Percentiles rank a stretch among this genome's conserved stretches.
phyloP scores from a whole-genome alignment of 2,113 vertebrate species.

The Scophthalmus maximus region DNA sequence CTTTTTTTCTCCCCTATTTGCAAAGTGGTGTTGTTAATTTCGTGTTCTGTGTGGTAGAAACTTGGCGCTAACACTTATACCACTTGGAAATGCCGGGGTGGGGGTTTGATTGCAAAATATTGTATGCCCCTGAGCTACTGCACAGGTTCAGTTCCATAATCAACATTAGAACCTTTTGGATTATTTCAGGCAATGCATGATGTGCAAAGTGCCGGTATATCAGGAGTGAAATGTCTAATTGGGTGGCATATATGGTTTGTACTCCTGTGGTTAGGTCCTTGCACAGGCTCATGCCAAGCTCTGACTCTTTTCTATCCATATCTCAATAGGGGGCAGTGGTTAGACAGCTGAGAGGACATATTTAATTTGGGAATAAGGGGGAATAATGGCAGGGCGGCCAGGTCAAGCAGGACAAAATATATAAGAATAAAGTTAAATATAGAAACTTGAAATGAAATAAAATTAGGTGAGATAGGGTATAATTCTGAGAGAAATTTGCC shows the following conservation, averaged over 20 bases:
- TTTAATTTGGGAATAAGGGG: no score
- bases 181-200: no score
- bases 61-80: no score
- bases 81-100: no score
- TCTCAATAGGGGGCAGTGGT: slow-evolving; percentile 52
- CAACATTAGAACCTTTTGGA: neutral
- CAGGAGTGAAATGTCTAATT: slow-evolving; percentile 38
- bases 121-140: no score
- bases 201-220: neutral
- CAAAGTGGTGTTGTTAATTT: no score
- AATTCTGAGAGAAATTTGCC: slow-evolving; percentile 34
- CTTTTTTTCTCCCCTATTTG: no score
- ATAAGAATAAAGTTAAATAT: slow-evolving; percentile 67
- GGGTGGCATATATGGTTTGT: slow-evolving; percentile 31
- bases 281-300: slow-evolving; percentile 57
- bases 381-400: slow-evolving; percentile 65
- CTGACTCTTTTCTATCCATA: slow-evolving; percentile 48
- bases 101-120: neutral
- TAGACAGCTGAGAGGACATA: slow-evolving; percentile 72
- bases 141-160: no score
- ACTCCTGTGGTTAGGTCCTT: slow-evolving; percentile 57
- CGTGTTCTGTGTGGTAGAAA: no score
- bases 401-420: slow-evolving; percentile 69
- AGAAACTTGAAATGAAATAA: slow-evolving; percentile 65
- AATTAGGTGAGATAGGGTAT: slow-evolving; percentile 57